Evolutionary conservation across 2,113 vertebrate genomes (phyloP), one percentile per base, ranked within the genome.

Genomic region (Micronisus gabar): DNA sequence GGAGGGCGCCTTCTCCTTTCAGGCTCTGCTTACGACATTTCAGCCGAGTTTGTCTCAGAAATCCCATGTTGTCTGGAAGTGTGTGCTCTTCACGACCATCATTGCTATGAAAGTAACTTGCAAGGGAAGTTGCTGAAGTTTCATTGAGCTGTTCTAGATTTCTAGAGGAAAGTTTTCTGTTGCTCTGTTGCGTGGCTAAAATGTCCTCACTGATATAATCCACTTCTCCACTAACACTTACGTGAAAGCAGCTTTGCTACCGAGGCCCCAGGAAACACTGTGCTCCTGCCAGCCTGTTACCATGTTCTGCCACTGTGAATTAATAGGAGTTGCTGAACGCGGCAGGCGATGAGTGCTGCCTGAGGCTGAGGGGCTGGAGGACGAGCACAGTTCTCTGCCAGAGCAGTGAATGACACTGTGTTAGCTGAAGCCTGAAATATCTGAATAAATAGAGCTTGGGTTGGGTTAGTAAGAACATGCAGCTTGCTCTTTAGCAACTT

Each of bases 71-170:
- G 1, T 1, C 62, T 10, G 45, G 13, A 13, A 71, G 62, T 15
- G 13, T 0, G 8, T 19, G 58, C 58, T 9, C 0, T 5, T 36
- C 8, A 0, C 0, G 34, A 11, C 48, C 26, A 2, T 23, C 11
- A 0, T 1, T 3, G 14, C 67, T 9, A 2, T 11, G 73, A 7
- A 7, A 58, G 41, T 2, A 18, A 15, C 73, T 11, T 7, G 11
- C 27, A 13, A 7, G 45, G 58, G 48, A 48, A 80, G 38, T 2
- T 21, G 29, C 1, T 65, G 38, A 16, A 62, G 55, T 61, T 36
- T 41, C 62, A 15, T 2, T 34, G 89, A 48, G 47, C 59, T 50
- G 50, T 13, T 78, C 16, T 4, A 25, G 26, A 40, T 71, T 66
- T 79, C 29, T 22, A 4, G 11, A 56, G 5, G 41, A 32, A 34